Evolutionary conservation across 2,797 vertebrate species (phyloP), one percentile per base, ranked within the genome.

Genomic region (Podargus strigoides): DNA sequence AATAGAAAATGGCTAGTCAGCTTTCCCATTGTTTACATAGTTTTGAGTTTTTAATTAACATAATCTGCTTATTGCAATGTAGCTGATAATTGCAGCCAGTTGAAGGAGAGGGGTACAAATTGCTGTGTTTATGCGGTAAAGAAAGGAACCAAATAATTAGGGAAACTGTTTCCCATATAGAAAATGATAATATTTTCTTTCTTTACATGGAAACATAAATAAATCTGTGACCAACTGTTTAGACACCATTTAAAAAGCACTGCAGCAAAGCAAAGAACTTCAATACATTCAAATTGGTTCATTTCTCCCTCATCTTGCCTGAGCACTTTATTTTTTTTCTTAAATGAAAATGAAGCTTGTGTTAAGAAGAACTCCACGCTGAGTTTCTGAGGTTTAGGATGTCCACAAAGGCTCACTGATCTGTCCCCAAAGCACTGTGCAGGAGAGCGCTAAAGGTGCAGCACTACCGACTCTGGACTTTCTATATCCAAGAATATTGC

Each of bases 121-220:
- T 96, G 91, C 94, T 94, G 85, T 90, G 90, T 96, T 96, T 96
- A 94, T 95, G 90, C 88, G 79, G 79, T 80, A 94, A 85, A 94
- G 96, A 58, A 96, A 94, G 91, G 94, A 95, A 91, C 95, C 96
- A 96, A 96, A 96, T 96, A 94, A 96, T 96, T 96, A 96, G 79
- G 73, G 73, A 90, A 94, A 91, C 93, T 86, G 90, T 93, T 96
- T 97, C 82, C 87, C 69, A 26, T 97, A 87, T 96, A 94, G 89
- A 93, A 96, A 89, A 85, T 64, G 66, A 75, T 91, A 92, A 94
- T 95, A 94, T 93, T 95, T 95, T 96, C 79, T 90, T 90, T 87
- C 89, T 91, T 93, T 92, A 89, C 79, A 66, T 1, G 3, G 79
- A 93, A 96, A 95, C 60, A 85, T 95, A 96, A 95, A 97, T 96